A percentile compares a stretch with the other conserved stretches of the same genome.
These are phyloP conservation scores for Luidia sarsii DNA, from an alignment of 53 echinoderm and acorn worm genomes.

Conservation along the genomic window DNA sequence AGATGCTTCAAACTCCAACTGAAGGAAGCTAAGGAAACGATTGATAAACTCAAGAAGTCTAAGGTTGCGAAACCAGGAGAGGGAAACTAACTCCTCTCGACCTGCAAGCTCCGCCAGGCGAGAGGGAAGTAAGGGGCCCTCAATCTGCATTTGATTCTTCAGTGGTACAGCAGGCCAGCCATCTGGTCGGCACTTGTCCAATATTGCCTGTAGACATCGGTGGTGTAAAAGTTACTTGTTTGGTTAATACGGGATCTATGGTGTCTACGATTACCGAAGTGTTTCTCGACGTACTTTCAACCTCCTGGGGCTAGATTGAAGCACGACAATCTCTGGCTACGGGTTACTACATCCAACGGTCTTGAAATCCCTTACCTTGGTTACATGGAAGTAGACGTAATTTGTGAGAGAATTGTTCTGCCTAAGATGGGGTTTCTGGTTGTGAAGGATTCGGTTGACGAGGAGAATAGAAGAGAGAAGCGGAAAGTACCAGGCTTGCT, in stretches of 20 bases:
- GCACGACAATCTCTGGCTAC: not conserved
- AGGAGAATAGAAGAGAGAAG: not conserved
- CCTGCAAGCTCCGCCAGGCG: not conserved
- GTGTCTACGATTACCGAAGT: not conserved
- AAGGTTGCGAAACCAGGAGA: not conserved
- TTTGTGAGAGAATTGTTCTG: not conserved
- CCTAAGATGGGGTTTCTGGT: not conserved
- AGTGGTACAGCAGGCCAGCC: not conserved
- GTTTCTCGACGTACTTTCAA: not conserved
- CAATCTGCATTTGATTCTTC: no score
- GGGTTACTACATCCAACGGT: conserved; percentile 3
- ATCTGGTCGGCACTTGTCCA: not conserved
- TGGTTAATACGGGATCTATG: not conserved
- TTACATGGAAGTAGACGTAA: not conserved
- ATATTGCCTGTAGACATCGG: not conserved
- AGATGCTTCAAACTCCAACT: not conserved
- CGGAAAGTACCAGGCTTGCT: not conserved
- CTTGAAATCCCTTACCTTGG: not conserved
- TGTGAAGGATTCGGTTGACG: not conserved
- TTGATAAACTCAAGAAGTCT: not conserved
- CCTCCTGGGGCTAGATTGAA: not conserved
- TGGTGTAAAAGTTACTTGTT: not conserved
- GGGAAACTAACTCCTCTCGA: conserved; percentile 23
- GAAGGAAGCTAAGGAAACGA: not conserved
- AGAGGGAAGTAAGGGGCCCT: no score